Evolutionary conservation across 2,113 vertebrate species (phyloP), one percentile per base, ranked within the genome.

Genomic region (Pristiophorus japonicus): DNA sequence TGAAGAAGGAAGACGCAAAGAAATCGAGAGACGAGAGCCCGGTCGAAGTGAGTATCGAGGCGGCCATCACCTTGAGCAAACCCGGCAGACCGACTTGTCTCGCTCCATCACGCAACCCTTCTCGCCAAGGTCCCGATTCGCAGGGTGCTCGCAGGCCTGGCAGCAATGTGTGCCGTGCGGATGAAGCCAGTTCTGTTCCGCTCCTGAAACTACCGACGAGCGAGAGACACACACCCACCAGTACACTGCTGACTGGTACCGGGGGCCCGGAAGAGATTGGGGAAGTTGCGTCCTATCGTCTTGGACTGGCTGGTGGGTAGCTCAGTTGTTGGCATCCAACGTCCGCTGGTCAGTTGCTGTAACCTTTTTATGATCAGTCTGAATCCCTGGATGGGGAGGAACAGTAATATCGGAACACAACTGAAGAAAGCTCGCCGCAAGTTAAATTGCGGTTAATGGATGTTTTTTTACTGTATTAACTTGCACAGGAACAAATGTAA

Each of bases 391-490:
- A 65, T 92, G 88, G 88, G n/a, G 42, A 81, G 75, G 75, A 81
- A 12, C 34, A 30, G 30, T 75, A 59, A 92, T 92, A 16, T 62
- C 38, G 34, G n/a, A 92, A 63, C 16, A 63, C 34, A 18, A 38
- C 55, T 22, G 59, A 38, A 92, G 55, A 55, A 65, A 63, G 16
- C 34, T 63, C 12, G 3, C 88, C 59, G 55, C 30, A 91, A 63
- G 34, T 63, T 92, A 92, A 65, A 92, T 42, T 92, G 87, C 27
- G n/a, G 59, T 38, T 92, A 63, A 34, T 42, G 34, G n/a, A 34
- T 92, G 88, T 92, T 92, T 51, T 94, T 94, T 66, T 94, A 66
- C 91, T 94, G 63, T 66, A 94, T 66, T 67, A 70, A 94, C 92
- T 66, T 66, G 92, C 92, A 67, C 92, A 66, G 65, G 38, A 94